Evolutionary conservation across 2,888 invertebrate species (phyloP).

Genomic region (Lasioglossum morio): DNA sequence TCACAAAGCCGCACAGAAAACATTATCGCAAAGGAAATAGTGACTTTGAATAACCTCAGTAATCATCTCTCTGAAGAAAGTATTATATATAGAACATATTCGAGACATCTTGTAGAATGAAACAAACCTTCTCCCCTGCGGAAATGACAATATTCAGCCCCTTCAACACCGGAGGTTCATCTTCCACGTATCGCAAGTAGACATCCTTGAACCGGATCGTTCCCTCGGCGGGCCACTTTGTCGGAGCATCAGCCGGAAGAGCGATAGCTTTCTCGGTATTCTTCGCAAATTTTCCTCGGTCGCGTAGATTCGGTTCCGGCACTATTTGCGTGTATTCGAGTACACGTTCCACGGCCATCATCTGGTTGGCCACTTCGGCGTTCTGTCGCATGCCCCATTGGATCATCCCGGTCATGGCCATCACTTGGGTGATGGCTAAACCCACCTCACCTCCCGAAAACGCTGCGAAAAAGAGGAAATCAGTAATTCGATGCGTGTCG

Average conservation of each 20-base stretch:
- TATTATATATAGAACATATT: too few relatives aligned
- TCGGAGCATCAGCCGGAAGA: constrained; percentile 62
- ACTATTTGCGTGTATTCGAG: constrained; percentile 92
- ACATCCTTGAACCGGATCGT: constrained; percentile 80
- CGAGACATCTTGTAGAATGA: background rate
- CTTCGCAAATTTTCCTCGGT: constrained; percentile 65
- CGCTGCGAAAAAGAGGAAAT: constrained; percentile 47
- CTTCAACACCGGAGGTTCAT: constrained; percentile 85
- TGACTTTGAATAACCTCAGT: background rate
- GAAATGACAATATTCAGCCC: constrained; percentile 82
- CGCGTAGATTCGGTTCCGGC: constrained; percentile 84
- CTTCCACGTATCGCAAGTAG: constrained; percentile 84
- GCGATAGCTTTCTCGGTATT: constrained; percentile 45
- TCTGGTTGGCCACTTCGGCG: constrained; percentile 92
- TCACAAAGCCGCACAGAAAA: too few relatives aligned
- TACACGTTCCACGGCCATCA: constrained; percentile 93
- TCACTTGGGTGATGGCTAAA: constrained; percentile 85
- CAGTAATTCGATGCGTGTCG: background rate
- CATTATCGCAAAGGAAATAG: background rate
- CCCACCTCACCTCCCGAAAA: constrained; percentile 84
- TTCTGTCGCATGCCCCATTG: constrained; percentile 94
- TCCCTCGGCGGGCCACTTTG: constrained; percentile 79
- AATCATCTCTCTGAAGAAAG: background rate
- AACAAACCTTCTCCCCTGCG: constrained; percentile 82
- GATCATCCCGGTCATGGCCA: constrained; percentile 86